phyloP scores from a whole-genome alignment of 2,888 invertebrate genomes.

The Lasius platythorax region DNA sequence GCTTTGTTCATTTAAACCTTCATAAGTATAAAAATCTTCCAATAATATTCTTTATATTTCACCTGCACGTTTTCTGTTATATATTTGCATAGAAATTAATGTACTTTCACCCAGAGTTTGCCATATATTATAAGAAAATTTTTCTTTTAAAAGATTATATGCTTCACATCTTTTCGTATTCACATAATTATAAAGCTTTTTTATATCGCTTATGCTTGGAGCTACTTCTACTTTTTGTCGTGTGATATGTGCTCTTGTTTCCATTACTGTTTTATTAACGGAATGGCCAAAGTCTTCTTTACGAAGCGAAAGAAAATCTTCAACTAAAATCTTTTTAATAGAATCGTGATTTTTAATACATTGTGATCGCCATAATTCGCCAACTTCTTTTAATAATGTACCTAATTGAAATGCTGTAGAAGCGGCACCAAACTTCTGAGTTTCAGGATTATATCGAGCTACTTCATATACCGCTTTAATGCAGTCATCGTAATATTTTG shows the following conservation, averaged over 20 bases:
- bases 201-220: constrained; percentile 58
- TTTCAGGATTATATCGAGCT: constrained; percentile 46
- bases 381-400: constrained; percentile 59
- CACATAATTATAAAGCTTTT: constrained; percentile 54
- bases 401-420: constrained; percentile 56
- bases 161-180: constrained; percentile 20
- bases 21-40: constrained; percentile 66
- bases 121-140: constrained; percentile 58
- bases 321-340: not conserved
- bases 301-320: constrained; percentile 14
- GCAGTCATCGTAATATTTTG: constrained; percentile 47
- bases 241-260: not conserved
- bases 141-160: constrained; percentile 35
- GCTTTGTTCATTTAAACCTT: constrained; percentile 62
- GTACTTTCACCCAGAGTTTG: constrained; percentile 61
- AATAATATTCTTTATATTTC: constrained; percentile 68
- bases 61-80: constrained; percentile 72
- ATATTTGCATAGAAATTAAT: constrained; percentile 66
- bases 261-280: constrained; percentile 24
- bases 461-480: constrained; percentile 54
- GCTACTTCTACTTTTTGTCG: not conserved
- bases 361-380: constrained; percentile 4
- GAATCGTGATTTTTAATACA: constrained; percentile 20
- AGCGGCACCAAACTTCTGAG: constrained; percentile 47
- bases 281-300: constrained; percentile 17